phyloP scores from a whole-genome alignment of 1,140 invertebrate genomes.

The Lamellibrachia luymesi region DNA sequence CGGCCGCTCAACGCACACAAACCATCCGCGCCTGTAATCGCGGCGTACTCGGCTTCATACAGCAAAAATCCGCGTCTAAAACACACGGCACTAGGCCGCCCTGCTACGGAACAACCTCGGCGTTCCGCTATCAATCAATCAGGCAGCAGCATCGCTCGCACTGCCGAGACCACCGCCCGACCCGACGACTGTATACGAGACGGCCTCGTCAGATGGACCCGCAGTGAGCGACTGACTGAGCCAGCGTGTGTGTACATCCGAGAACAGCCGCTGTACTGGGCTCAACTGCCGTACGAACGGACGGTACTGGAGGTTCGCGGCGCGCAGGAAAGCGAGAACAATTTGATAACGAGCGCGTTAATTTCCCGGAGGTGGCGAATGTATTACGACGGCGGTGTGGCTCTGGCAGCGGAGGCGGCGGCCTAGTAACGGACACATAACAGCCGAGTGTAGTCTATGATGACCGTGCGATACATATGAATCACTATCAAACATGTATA shows the following conservation, averaged over 20 bases:
- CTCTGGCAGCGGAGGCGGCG: not conserved
- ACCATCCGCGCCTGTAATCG: not conserved
- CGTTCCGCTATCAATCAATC: not conserved
- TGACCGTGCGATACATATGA: not conserved
- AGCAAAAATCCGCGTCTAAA: not conserved
- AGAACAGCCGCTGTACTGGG: not conserved
- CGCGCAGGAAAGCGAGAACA: conserved; percentile 2
- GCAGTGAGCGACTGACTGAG: not conserved
- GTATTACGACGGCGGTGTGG: not conserved
- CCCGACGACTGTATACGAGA: not conserved
- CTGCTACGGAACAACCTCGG: not conserved
- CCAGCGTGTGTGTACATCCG: not conserved
- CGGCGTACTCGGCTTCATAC: not conserved
- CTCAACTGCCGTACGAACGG: not conserved
- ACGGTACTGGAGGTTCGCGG: not conserved
- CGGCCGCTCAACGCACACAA: not conserved
- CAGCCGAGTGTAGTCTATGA: not conserved
- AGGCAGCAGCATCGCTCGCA: not conserved
- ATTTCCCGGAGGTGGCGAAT: not conserved
- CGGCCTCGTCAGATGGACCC: not conserved
- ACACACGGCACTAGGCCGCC: not conserved
- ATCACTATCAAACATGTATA: not conserved
- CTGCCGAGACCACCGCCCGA: not conserved
- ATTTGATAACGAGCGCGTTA: conserved; percentile 1
- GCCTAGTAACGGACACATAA: not conserved